These are phyloP conservation scores for Campylorhamphus procurvoides DNA, from an alignment of 2,113 vertebrate species.

Conservation along the genomic window DNA sequence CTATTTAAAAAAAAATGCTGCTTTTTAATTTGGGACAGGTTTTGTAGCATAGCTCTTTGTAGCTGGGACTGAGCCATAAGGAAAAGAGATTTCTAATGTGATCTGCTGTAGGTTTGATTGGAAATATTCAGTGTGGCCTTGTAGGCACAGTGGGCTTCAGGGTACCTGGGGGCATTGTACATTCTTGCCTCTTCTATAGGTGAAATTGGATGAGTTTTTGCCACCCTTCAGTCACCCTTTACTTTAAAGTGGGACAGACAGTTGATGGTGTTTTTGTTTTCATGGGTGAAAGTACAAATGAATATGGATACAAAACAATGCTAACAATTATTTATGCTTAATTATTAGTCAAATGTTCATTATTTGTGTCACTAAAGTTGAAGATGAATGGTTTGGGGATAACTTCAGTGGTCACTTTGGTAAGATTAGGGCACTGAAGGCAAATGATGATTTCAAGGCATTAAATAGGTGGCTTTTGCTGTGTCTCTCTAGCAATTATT, in stretches of 20 bases:
- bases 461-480: background rate
- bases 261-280: background rate
- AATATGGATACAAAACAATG: background rate
- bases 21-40: background rate
- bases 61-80: background rate
- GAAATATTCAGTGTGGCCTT: background rate
- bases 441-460: background rate
- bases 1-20: background rate
- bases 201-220: background rate
- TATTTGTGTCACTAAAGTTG: background rate
- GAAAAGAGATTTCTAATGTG: background rate
- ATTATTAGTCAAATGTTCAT: background rate
- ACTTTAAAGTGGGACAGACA: background rate
- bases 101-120: background rate
- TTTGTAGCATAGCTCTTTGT: background rate
- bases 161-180: background rate
- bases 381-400: background rate
- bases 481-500: background rate
- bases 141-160: too few relatives aligned
- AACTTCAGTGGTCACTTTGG: background rate
- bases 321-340: background rate
- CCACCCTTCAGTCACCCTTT: background rate
- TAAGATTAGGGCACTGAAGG: background rate
- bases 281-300: background rate
- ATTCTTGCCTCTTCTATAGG: background rate